Conservation (phyloP, 2,797 vertebrate species). For the Atherinosoma microstoma region DNA sequence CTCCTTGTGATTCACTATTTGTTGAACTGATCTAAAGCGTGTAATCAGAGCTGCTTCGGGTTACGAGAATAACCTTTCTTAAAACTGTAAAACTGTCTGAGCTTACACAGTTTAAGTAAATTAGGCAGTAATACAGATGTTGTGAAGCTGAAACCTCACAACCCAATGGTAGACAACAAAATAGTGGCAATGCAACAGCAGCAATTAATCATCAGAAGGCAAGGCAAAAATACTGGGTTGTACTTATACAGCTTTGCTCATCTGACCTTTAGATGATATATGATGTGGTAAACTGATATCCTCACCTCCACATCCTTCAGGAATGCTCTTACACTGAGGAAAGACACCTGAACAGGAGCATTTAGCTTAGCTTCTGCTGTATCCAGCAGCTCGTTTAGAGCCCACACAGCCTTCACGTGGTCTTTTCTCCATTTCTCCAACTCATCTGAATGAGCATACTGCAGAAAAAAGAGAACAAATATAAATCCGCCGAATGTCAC, state of each 20-base stretch:
- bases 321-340: constrained; percentile 89
- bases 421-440: constrained; percentile 92
- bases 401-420: constrained; percentile 84
- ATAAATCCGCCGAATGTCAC: background rate
- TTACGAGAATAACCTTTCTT: background rate
- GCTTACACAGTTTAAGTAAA: background rate
- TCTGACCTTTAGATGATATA: background rate
- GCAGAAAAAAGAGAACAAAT: constrained; percentile 4
- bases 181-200: background rate
- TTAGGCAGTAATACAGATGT: background rate
- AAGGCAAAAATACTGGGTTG: background rate
- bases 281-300: background rate
- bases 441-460: constrained; percentile 94
- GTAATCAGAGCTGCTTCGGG: background rate
- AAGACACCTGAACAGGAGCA: constrained; percentile 88
- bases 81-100: background rate
- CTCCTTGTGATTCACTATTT: background rate
- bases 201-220: constrained; percentile 1
- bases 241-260: background rate
- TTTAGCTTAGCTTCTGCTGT: constrained; percentile 87
- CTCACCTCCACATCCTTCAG: constrained; percentile 93
- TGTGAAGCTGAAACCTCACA: background rate
- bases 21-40: background rate
- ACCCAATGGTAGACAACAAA: background rate
- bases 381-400: constrained; percentile 88